These are phyloP conservation scores for Clanis bilineata DNA, from an alignment of 2,888 invertebrate species.

Conservation along the genomic window DNA sequence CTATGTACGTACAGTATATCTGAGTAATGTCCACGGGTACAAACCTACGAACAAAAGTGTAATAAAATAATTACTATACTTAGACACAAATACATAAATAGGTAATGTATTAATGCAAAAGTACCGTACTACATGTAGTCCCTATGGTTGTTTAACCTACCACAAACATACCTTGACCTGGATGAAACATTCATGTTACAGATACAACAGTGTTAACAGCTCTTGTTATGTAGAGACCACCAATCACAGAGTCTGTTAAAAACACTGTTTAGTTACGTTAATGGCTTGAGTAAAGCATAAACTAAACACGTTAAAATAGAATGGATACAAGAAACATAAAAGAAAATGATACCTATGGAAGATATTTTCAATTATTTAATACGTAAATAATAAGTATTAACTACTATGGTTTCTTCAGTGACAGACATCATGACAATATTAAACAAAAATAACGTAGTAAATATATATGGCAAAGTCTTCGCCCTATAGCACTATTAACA, in stretches of 20 bases:
- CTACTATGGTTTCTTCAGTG: too few species aligned
- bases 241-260: not conserved
- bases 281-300: not conserved
- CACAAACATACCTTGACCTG: slow-evolving; percentile 6
- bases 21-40: too few species aligned
- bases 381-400: too few species aligned
- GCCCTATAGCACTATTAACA: too few species aligned
- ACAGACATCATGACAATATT: too few species aligned
- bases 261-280: not conserved
- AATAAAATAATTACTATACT: not conserved
- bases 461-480: too few species aligned
- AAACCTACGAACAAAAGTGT: too few species aligned
- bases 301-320: not conserved
- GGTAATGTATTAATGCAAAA: too few species aligned
- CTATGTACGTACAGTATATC: too few species aligned
- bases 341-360: not conserved
- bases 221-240: not conserved
- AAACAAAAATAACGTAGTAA: too few species aligned
- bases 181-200: slow-evolving; percentile 7
- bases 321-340: not conserved
- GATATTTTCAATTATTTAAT: too few species aligned
- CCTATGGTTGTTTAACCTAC: not conserved
- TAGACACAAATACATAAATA: too few species aligned
- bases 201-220: not conserved
- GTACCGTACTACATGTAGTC: not conserved